Evolutionary conservation across 2,888 invertebrate genomes (phyloP), one percentile per base, ranked within the genome.

Genomic region (Drosophila suboccidentalis): DNA sequence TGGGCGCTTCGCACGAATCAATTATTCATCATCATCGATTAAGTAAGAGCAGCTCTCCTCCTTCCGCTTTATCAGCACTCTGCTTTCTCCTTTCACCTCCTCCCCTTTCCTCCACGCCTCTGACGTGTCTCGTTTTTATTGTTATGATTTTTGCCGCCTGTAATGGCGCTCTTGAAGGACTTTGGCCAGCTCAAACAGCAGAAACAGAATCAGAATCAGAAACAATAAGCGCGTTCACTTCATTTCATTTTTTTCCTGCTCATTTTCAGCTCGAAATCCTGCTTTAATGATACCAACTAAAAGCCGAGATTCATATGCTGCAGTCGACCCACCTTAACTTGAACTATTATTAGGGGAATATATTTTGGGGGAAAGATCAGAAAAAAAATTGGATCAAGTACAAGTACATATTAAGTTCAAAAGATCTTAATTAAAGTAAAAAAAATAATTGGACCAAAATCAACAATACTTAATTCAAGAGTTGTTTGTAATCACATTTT

Each of bases 1-100:
- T 87, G 87, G 86, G 71, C 87, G 89, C 84, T 83, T 87, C 84
- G 81, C 89, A 79, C 89, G 84, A 89, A 84, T 84, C 84, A 84
- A 84, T 84, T 84, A 84, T 84, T 84, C 89, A 89, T 84, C 84
- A 89, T 84, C 84, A 84, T 84, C 84, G 84, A 84, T 84, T 84
- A 84, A 84, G 84, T 87, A 81, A 80, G 78, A 73, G 72, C 80
- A 72, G 80, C 70, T 44, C 34, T 38, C 2, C 29, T 22, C 2
- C 11, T 15, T n/a, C 26, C 43, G 13, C 22, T 22, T 5, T 10
- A 17, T 13, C 19, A 49, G 39, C 43, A 46, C 39, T 5, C 57
- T 10, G 19, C 10, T 17, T 10, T 44, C 57, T 10, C 26, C 11
- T 15, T 10, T 44, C 8, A 1, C 41, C 1, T 22, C 38, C 32